phyloP scores from a whole-genome alignment of 2,113 vertebrate genomes.

The Orientallactaga bullata region DNA sequence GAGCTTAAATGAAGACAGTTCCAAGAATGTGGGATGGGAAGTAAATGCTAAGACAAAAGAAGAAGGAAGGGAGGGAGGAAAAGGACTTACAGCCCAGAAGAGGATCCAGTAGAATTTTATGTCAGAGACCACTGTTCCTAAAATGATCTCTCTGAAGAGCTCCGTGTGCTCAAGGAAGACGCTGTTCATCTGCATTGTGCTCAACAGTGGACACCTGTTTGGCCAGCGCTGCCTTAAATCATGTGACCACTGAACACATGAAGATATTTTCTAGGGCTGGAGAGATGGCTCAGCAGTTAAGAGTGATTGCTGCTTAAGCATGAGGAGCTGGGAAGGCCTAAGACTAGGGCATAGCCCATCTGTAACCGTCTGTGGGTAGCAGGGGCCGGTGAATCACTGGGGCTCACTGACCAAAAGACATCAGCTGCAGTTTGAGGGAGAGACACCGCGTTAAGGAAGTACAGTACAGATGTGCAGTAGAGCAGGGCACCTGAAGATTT shows the following conservation, averaged over 20 bases:
- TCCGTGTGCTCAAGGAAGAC: not conserved
- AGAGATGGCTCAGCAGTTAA: too few relatives aligned
- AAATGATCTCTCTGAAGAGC: not conserved
- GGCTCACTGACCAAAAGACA: too few relatives aligned
- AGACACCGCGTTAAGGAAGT: too few relatives aligned
- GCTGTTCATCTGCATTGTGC: not conserved
- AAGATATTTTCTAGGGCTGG: not conserved
- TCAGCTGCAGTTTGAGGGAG: too few relatives aligned
- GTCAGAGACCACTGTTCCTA: not conserved
- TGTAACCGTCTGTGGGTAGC: too few relatives aligned
- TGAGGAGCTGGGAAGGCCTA: too few relatives aligned
- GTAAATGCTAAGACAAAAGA: constrained; percentile 66
- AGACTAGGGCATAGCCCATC: too few relatives aligned
- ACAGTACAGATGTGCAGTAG: too few relatives aligned
- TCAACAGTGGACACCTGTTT: not conserved
- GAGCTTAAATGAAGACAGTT: constrained; percentile 18
- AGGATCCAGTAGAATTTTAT: not conserved
- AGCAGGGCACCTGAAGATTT: too few relatives aligned
- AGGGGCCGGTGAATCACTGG: too few relatives aligned
- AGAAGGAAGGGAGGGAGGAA: too few relatives aligned
- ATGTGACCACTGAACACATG: not conserved
- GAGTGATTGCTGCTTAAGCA: too few relatives aligned
- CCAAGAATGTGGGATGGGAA: not conserved
- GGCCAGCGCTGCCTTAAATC: not conserved
- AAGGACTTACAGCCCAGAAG: not conserved